Evolutionary conservation across 2,888 invertebrate species (phyloP).

Genomic region (Agonopterix subpropinquella): DNA sequence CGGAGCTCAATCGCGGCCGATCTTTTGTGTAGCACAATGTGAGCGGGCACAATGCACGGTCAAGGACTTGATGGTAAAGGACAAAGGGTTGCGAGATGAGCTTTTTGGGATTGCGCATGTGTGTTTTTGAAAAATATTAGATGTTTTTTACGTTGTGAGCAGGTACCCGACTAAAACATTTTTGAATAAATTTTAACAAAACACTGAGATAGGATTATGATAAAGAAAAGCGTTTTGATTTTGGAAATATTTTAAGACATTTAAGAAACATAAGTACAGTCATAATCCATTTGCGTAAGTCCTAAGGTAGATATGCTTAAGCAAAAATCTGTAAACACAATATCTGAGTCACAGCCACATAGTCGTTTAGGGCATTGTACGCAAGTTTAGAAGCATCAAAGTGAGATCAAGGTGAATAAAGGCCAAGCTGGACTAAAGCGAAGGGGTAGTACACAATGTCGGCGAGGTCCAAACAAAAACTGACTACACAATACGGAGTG

Average conservation of each 20-base stretch:
- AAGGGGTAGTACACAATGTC: constrained; percentile 72
- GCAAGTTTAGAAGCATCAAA: constrained; percentile 60
- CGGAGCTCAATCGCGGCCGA: constrained; percentile 62
- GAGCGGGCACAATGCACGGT: constrained; percentile 47
- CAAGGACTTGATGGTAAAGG: constrained; percentile 65
- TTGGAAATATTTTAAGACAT: background rate
- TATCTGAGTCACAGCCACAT: constrained; percentile 40
- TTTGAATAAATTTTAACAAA: no score
- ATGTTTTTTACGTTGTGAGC: background rate
- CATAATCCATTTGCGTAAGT: background rate
- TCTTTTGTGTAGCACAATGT: constrained; percentile 56
- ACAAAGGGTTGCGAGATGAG: constrained; percentile 50
- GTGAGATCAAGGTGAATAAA: constrained; percentile 69
- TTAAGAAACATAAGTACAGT: background rate
- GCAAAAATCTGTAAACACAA: constrained; percentile 13
- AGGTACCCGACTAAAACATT: no score
- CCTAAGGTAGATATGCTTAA: background rate
- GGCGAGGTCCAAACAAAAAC: constrained; percentile 71
- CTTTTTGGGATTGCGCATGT: constrained; percentile 18
- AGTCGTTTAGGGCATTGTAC: constrained; percentile 48
- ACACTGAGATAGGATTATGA: background rate
- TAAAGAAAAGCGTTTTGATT: background rate
- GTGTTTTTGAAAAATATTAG: background rate
- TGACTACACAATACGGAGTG: constrained; percentile 72
- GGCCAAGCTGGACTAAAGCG: constrained; percentile 56